Evolutionary conservation across 1,140 invertebrate genomes (phyloP), one percentile per base, ranked within the genome.

Genomic region (Cyphomyrmex costatus): DNA sequence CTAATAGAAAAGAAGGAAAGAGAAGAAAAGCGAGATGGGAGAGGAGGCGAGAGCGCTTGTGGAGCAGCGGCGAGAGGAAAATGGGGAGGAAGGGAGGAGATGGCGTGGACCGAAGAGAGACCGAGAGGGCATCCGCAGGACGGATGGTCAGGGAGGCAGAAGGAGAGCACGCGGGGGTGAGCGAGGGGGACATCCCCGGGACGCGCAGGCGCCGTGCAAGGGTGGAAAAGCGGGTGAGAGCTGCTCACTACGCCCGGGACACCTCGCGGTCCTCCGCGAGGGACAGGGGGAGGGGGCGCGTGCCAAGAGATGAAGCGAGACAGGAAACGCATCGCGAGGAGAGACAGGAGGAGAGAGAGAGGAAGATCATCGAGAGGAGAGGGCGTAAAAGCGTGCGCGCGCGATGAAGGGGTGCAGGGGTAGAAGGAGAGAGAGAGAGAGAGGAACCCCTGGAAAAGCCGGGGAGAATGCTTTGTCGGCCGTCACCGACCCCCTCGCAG

Each of bases 241-340:
- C 90, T 93, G 93, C 93, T 94, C 94, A 94, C 94, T 93, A 93
- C 94, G 93, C 94, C 94, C 94, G 94, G 94, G 94, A 95, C 94
- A 89, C 91, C 91, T 83, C 79, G 93, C 92, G 93, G 92, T 90
- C 92, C 92, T 92, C 89, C 92, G 86, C n/a, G 58, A 56, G 66
- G 71, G 53, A 21, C 49, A 73, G 85, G 87, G 65, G 78, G 83
- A 60, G 80, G 89, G 89, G 86, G 58, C 77, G 86, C 85, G 66
- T 77, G 74, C 63, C 78, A 10, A 42, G 78, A 51, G 83, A 60
- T 66, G 84, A 88, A 87, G 42, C 27, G 74, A 87, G 85, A 89
- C 70, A 53, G 86, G 77, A 76, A 21, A 46, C 27, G 49, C 76
- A 58, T 33, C 60, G 76, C 49, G 36, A 46, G 51, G 61, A 33